Evolutionary conservation across 2,888 invertebrate species (phyloP), one percentile per base, ranked within the genome.

Genomic region (Lamellibrachia columna): DNA sequence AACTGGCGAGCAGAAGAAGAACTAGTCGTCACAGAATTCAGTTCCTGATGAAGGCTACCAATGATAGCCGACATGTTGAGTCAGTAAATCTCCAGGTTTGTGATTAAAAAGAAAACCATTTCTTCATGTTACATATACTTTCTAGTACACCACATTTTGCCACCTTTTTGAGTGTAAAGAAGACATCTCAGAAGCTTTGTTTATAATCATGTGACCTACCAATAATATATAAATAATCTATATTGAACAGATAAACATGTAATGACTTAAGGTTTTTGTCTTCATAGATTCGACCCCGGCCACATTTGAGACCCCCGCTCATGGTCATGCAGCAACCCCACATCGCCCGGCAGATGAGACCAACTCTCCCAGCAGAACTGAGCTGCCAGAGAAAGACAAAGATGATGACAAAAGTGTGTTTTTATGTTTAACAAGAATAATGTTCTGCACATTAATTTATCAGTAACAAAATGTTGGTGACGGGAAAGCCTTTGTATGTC

Each of bases 241-340:
- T n/a, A 75, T 75, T 75, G 15, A 75, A 22, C n/a, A 6, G n/a
- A 75, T 75, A 15, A 22, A 22, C 75, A 15, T 75, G 75, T 55
- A 55, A 55, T 55, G 9, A 55, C 9, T 55, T 2, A 55, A 9
- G 55, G 55, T 75, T 75, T n/a, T 75, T 75, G 75, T 75, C n/a
- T 6, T 22, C n/a, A n/a, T 75, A 98, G 98, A 97, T 94, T 97
- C 98, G 94, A 98, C 98, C 93, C 99, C 99, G 4, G 98, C 98
- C 0, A 99, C 99, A 8, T 99, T 99, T 97, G 99, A 99, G 96
- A 99, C 99, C 0, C 99, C 99, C 91, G 94, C 95, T 52, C 93
- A 94, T 11, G 93, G 94, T n/a, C 93, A 93, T 8, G 92, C 92
- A 52, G 91, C 92, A 91, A 93, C 93, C 90, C 93, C 93, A 2